These are phyloP conservation scores for Cynopterus sphinx DNA, from an alignment of 2,797 vertebrate species.

Conservation along the genomic window DNA sequence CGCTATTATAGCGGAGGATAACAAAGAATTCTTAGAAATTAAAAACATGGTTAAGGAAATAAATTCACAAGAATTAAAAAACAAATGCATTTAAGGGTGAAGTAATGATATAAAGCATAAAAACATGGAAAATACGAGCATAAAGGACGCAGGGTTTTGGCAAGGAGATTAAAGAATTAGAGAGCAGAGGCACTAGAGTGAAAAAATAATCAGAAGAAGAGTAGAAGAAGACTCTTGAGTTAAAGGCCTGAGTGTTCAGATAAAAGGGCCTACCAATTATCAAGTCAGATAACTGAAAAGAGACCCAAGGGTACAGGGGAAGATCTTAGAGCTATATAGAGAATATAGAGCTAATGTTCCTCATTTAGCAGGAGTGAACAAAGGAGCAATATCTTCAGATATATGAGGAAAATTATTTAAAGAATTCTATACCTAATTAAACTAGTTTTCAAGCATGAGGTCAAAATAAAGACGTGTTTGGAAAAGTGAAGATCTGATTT, in stretches of 20 bases:
- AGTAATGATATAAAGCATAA: conserved; percentile 12
- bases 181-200: background rate
- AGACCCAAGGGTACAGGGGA: background rate
- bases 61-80: background rate
- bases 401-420: background rate
- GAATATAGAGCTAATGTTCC: background rate
- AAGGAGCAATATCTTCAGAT: background rate
- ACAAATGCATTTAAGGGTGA: background rate
- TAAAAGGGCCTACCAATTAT: background rate
- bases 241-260: background rate
- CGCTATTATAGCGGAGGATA: background rate
- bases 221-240: background rate
- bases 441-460: background rate
- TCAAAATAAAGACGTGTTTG: background rate
- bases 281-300: background rate
- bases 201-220: background rate
- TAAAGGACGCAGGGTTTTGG: background rate
- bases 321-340: background rate
- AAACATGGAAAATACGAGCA: conserved; percentile 10
- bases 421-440: background rate
- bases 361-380: background rate
- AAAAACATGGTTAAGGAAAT: background rate
- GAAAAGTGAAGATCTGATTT: background rate
- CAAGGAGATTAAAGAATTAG: background rate
- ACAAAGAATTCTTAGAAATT: conserved; percentile 45